These are phyloP conservation scores for Dastarcus helophoroides DNA, from an alignment of 2,888 invertebrate genomes.

Conservation along the genomic window DNA sequence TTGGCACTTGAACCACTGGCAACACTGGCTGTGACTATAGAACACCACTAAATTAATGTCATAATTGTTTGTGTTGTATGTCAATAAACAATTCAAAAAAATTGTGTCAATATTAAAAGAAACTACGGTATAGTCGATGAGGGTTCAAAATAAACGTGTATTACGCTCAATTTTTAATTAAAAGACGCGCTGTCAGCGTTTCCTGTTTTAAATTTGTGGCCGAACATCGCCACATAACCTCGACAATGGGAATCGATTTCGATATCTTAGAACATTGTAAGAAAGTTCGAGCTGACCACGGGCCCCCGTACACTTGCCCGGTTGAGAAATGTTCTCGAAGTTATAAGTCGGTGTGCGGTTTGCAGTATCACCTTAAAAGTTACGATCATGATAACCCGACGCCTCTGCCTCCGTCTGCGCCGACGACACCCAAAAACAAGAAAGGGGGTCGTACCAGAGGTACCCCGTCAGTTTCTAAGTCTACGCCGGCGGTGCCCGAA, in stretches of 20 bases:
- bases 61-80: too few species aligned
- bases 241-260: conserved; percentile 77
- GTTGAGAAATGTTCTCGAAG: conserved; percentile 73
- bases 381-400: conserved; percentile 74
- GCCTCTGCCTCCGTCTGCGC: conserved; percentile 45
- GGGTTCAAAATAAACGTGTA: too few species aligned
- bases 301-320: conserved; percentile 80
- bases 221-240: too few species aligned
- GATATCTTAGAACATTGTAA: conserved; percentile 78
- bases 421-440: conserved; percentile 47
- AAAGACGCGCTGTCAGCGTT: too few species aligned
- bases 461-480: conserved; percentile 28
- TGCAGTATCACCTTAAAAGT: conserved; percentile 76
- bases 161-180: too few species aligned
- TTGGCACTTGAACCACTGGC: too few species aligned
- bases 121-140: too few species aligned
- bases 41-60: too few species aligned
- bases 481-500: conserved; percentile 48
- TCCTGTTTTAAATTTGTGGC: too few species aligned
- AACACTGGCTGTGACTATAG: too few species aligned
- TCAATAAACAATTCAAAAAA: too few species aligned
- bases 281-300: conserved; percentile 66
- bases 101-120: too few species aligned
- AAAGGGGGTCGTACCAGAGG: conserved; percentile 35
- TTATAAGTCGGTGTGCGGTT: conserved; percentile 76